Percentiles rank a stretch among this genome's conserved stretches.
Conservation (phyloP, 2,113 vertebrate genomes). For the Perca flavescens region DNA sequence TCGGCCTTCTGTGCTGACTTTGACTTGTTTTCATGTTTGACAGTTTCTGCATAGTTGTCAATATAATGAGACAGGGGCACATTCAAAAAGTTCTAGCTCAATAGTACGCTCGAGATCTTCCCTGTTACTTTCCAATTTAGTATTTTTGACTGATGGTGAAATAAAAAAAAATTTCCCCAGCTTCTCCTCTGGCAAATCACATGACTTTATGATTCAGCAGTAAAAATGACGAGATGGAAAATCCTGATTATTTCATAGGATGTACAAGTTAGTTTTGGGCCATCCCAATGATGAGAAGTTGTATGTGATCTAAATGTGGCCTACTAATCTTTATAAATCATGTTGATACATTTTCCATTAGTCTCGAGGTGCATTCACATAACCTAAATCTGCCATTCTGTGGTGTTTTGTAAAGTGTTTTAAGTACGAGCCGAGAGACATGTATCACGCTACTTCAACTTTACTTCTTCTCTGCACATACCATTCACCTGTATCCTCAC, state of each 20-base stretch:
- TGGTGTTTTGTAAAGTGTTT: too few relatives aligned
- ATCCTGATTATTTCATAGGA: conserved; percentile 23
- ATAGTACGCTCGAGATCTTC: conserved; percentile 21
- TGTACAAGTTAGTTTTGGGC: not conserved
- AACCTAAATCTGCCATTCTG: not conserved
- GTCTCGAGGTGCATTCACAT: not conserved
- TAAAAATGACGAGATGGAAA: conserved; percentile 18
- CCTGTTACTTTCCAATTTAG: conserved; percentile 6
- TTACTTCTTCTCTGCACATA: too few relatives aligned
- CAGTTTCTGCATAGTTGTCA: not conserved
- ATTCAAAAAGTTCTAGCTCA: not conserved
- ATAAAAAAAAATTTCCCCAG: not conserved
- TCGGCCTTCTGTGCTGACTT: not conserved
- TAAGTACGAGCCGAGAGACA: too few relatives aligned
- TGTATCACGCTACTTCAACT: too few relatives aligned
- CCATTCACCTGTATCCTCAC: too few relatives aligned
- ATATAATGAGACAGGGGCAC: not conserved
- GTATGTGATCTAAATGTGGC: conserved; percentile 35
- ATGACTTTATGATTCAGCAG: conserved; percentile 27
- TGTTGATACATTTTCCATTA: conserved; percentile 10
- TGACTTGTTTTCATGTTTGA: conserved; percentile 6
- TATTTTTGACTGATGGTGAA: conserved; percentile 26
- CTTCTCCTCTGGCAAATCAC: conserved; percentile 33
- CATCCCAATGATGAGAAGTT: not conserved
- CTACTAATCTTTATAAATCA: conserved; percentile 19